Conservation (phyloP, 2,797 vertebrate genomes). For the Hipposideros larvatus region DNA sequence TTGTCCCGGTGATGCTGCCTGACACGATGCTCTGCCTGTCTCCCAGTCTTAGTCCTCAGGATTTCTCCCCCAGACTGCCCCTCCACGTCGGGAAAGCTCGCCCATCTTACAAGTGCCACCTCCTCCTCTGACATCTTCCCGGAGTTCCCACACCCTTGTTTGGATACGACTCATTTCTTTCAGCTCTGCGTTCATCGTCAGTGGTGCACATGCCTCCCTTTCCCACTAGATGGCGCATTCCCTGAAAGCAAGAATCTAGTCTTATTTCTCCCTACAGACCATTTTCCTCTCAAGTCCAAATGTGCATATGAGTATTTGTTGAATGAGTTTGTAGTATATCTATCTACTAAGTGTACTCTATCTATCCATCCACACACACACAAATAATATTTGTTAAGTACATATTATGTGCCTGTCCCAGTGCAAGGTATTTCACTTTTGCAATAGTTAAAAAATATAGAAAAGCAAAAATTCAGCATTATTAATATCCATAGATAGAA, state of each 20-base stretch:
- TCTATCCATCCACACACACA: neutral
- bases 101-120: neutral
- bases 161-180: neutral
- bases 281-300: neutral
- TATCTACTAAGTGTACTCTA: neutral
- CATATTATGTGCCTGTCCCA: neutral
- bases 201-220: neutral
- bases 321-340: neutral
- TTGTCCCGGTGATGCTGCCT: neutral
- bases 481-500: neutral
- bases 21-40: neutral
- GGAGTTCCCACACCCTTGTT: neutral
- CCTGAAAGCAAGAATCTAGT: neutral
- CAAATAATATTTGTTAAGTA: neutral
- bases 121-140: neutral
- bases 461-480: neutral
- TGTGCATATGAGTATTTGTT: neutral
- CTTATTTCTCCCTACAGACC: neutral
- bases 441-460: slow-evolving; percentile 41
- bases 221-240: slow-evolving; percentile 69
- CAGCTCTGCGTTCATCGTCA: fast-evolving
- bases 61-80: neutral
- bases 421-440: neutral
- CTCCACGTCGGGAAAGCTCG: neutral
- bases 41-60: neutral